Conservation (phyloP, 2,113 vertebrate genomes). For the Macquaria ambigua region DNA sequence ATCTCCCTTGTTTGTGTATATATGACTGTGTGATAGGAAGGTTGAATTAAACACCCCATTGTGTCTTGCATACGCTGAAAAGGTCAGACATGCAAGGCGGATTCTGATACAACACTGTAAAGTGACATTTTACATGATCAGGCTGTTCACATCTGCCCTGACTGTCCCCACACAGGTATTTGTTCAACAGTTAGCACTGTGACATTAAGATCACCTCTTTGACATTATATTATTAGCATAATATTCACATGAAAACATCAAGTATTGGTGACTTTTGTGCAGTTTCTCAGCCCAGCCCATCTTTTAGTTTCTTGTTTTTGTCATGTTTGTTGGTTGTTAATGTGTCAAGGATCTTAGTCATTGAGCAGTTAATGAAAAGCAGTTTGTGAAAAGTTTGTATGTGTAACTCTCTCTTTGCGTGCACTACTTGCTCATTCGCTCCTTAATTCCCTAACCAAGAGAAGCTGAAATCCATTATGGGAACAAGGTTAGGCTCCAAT, state of each 20-base stretch:
- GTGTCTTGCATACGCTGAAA: conserved; percentile 25
- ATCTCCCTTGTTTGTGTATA: conserved; percentile 1
- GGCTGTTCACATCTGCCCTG: background rate
- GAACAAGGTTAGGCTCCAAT: conserved; percentile 20
- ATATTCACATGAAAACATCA: background rate
- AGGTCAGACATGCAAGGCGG: conserved; percentile 5
- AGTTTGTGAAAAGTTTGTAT: conserved; percentile 30
- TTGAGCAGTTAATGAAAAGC: conserved; percentile 45
- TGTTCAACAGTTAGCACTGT: background rate
- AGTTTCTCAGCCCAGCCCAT: background rate
- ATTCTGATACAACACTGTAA: background rate
- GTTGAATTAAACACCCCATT: conserved; percentile 12
- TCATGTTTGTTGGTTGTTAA: conserved; percentile 24
- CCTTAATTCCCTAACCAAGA: conserved; percentile 40
- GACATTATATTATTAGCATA: conserved; percentile 1
- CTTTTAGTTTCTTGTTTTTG: conserved; percentile 25
- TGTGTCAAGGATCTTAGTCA: conserved; percentile 49
- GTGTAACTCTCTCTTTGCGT: conserved; percentile 31
- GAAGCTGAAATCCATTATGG: conserved; percentile 52
- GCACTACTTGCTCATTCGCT: conserved; percentile 14
- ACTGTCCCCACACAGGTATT: conserved; percentile 1
- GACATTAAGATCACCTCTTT: conserved; percentile 24
- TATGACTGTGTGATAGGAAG: background rate
- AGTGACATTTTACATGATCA: conserved; percentile 8
- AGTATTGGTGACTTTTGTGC: background rate